These are phyloP conservation scores for Netelia virgata DNA, from an alignment of 2,888 invertebrate species.

Conservation along the genomic window DNA sequence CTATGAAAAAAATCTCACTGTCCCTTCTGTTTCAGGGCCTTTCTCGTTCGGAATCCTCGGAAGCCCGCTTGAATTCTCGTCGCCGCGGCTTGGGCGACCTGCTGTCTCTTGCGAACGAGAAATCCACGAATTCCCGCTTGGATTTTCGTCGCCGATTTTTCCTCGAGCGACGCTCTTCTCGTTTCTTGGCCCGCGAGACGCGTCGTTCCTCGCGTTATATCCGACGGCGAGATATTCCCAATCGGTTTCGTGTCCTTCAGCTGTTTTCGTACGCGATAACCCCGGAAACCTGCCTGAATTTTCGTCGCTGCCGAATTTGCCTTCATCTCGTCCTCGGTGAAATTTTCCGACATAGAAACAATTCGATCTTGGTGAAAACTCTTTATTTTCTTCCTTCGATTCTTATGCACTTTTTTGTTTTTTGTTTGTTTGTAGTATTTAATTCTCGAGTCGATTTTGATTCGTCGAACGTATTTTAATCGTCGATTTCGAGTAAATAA, in stretches of 20 bases:
- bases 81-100: constrained; percentile 81
- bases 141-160: constrained; percentile 87
- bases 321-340: constrained; percentile 74
- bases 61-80: constrained; percentile 83
- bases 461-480: background rate
- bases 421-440: background rate
- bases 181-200: constrained; percentile 66
- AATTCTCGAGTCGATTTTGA: background rate
- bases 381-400: background rate
- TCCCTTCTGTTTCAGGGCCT: constrained; percentile 79
- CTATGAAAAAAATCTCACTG: constrained; percentile 69
- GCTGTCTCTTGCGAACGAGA: constrained; percentile 87
- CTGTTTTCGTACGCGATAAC: constrained; percentile 86
- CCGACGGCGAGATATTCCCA: constrained; percentile 38
- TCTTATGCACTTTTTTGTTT: background rate
- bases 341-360: constrained; percentile 68
- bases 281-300: constrained; percentile 87
- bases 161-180: constrained; percentile 73
- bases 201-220: constrained; percentile 53
- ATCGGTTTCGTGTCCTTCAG: constrained; percentile 76
- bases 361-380: constrained; percentile 7
- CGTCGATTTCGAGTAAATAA: background rate
- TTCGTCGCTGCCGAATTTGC: constrained; percentile 85
- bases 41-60: constrained; percentile 82
- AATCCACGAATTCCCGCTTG: constrained; percentile 90